Base-by-base conservation (phyloP, 1,140 invertebrate species). In the Macrobrachium rosenbergii region DNA sequence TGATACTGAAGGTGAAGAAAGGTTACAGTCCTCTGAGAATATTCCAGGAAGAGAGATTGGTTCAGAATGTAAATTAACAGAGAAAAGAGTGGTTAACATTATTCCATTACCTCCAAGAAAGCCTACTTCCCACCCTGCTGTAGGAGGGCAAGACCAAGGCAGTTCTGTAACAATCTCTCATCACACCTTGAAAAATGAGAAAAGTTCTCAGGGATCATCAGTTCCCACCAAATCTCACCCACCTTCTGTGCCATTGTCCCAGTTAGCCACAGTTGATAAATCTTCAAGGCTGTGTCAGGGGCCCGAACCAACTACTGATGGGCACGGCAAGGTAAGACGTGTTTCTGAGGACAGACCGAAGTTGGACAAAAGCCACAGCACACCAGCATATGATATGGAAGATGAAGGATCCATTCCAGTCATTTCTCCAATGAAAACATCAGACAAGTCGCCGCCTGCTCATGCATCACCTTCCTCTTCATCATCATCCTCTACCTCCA, bases 351-450 rank as follows among this genome's bases (percentile, higher is more conserved):
- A 90, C 21, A 73, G 90, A 62, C 90, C 90, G 0, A 88, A 89
- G 17, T 73, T 96, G 64, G 95, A 96, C 92, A 96, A 96, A 91
- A 95, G 95, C 90, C 94, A 95, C 90, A 96, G 95, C 88, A 95
- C 95, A 7, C 95, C 95, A 0, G 94, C 95, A 0, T 96, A 96
- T 91, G 95, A 96, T 91, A 69, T 87, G 21, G 88, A 89, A 19
- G 77, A 67, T 3, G 88, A 89, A 16, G 82, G 81, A 23, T 28
- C 80, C 7, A 21, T 63, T 21, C 23, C 16, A 43, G 23, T 75
- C 1, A 45, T 45, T 11, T 16, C 72, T 11, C 64, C 72, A 10
- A 11, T 43, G 19, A 45, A 58, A 43, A 43, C 45, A 45, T 59
- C 72, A 43, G n/a, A 11, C 19, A 72, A 83, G 10, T 14, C 28